Percentiles rank a stretch among this genome's conserved stretches.
These are phyloP conservation scores for Drosophila kambysellisi DNA, from an alignment of 2,888 invertebrate genomes.

Conservation along the genomic window DNA sequence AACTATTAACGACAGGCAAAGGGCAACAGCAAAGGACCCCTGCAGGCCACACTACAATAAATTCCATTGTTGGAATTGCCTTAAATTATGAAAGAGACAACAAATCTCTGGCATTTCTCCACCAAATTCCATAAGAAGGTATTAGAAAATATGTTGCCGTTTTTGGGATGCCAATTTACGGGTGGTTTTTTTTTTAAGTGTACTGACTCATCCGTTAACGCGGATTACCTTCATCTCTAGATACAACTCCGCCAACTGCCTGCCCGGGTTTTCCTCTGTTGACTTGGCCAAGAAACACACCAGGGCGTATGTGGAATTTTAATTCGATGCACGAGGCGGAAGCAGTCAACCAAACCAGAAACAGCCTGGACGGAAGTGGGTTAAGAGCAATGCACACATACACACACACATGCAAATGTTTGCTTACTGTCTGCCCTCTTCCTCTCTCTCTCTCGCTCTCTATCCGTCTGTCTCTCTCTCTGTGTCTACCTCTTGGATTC, in stretches of 20 bases:
- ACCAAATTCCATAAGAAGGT: background rate
- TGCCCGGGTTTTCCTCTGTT: conserved; percentile 25
- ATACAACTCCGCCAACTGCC: conserved; percentile 19
- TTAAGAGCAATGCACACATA: conserved; percentile 59
- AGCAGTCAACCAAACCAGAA: conserved; percentile 56
- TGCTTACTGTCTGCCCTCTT: conserved; percentile 35
- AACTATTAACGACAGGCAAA: conserved; percentile 67
- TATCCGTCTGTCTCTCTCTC: background rate
- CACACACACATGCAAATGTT: conserved; percentile 38
- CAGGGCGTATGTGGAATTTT: conserved; percentile 69
- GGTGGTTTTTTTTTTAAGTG: conserved; percentile 14
- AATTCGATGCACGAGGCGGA: conserved; percentile 65
- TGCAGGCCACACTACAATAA: conserved; percentile 15
- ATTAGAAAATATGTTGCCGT: background rate
- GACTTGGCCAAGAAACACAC: conserved; percentile 47
- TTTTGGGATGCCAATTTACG: background rate
- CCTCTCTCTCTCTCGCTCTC: background rate
- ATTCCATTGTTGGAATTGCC: background rate
- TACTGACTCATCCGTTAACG: conserved; percentile 66
- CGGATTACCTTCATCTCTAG: conserved; percentile 54
- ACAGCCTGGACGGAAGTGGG: conserved; percentile 65
- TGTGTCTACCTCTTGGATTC: conserved; percentile 14
- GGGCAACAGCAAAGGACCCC: conserved; percentile 10
- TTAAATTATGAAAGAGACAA: background rate
- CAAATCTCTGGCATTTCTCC: too few relatives aligned